Evolutionary conservation across 2,888 invertebrate genomes (phyloP), one percentile per base, ranked within the genome.

Genomic region (Platycheirus albimanus): DNA sequence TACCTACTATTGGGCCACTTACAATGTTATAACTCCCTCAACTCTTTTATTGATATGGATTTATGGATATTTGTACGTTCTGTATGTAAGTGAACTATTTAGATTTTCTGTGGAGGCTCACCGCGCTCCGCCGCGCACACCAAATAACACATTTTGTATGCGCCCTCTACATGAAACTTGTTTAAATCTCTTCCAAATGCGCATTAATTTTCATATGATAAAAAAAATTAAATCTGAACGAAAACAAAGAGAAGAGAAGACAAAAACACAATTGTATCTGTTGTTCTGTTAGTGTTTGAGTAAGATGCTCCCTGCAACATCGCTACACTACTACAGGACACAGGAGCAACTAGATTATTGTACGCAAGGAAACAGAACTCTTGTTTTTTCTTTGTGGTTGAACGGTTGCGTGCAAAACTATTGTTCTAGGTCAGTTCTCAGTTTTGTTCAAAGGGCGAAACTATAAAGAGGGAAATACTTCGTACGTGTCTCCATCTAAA

Each of bases 351-450:
- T n/a, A n/a, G n/a, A n/a, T n/a, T n/a, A n/a, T n/a, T n/a, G n/a
- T n/a, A n/a, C n/a, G n/a, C n/a, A 36, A 6, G 24, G 3, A 24
- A 24, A 24, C 3, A 24, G 24, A 24, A 24, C 6, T 24, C 3
- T 6, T 24, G 24, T 6, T n/a, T n/a, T n/a, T n/a, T n/a, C 24
- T 24, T 24, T 24, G 3, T 24, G 3, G 24, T 24, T 24, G 24
- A 24, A 58, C 4, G 43, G 15, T 15, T 24, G 43, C 6, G 28
- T 24, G 10, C 15, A 49, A 69, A 67, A 41, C 5, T 77, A 64
- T 77, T 77, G 77, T 64, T 77, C 56, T 15, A 77, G 77, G 77
- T 70, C 77, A 70, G 77, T 70, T 77, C 47, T 41, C 38, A 70
- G 45, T 64, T 64, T 36, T 28, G 1, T 38, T 38, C 4, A 13